Evolutionary conservation across 2,888 invertebrate species (phyloP).

Genomic region (Endotricha flammealis): DNA sequence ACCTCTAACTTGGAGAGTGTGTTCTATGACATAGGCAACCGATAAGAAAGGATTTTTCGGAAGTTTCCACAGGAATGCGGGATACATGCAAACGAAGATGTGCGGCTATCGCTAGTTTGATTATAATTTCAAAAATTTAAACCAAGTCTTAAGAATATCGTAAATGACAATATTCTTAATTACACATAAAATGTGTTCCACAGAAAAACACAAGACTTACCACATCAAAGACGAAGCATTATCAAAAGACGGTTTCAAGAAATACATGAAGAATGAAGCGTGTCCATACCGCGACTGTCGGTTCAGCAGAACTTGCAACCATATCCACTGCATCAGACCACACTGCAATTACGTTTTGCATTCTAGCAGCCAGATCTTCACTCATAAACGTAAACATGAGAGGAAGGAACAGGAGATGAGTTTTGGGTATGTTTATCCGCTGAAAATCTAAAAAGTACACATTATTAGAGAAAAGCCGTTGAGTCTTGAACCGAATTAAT

Average conservation of each 20-base stretch:
- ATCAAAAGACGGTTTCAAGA: slow-evolving; percentile 97
- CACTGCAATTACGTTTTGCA: slow-evolving; percentile 97
- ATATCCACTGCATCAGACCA: slow-evolving; percentile 97
- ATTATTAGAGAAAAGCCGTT: too few relatives aligned
- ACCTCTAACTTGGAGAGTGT: too few relatives aligned
- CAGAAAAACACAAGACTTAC: slow-evolving; percentile 99
- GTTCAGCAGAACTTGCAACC: slow-evolving; percentile 96
- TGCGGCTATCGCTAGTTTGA: too few relatives aligned
- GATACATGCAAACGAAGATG: too few relatives aligned
- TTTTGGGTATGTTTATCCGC: slow-evolving; percentile 81
- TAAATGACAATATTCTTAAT: too few relatives aligned
- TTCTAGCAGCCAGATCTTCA: slow-evolving; percentile 96
- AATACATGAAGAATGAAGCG: slow-evolving; percentile 97
- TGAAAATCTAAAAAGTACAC: too few relatives aligned
- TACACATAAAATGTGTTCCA: slow-evolving; percentile 24
- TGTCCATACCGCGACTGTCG: slow-evolving; percentile 95
- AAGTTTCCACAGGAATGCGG: too few relatives aligned
- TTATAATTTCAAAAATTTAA: too few relatives aligned
- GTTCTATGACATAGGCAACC: too few relatives aligned
- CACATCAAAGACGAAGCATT: slow-evolving; percentile 98
- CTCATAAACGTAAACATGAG: slow-evolving; percentile 98
- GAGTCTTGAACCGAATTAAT: too few relatives aligned
- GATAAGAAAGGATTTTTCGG: too few relatives aligned
- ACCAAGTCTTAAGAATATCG: too few relatives aligned
- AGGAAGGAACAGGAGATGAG: slow-evolving; percentile 94